Evolutionary conservation across 2,113 vertebrate genomes (phyloP).

Genomic region (Xenopus borealis): DNA sequence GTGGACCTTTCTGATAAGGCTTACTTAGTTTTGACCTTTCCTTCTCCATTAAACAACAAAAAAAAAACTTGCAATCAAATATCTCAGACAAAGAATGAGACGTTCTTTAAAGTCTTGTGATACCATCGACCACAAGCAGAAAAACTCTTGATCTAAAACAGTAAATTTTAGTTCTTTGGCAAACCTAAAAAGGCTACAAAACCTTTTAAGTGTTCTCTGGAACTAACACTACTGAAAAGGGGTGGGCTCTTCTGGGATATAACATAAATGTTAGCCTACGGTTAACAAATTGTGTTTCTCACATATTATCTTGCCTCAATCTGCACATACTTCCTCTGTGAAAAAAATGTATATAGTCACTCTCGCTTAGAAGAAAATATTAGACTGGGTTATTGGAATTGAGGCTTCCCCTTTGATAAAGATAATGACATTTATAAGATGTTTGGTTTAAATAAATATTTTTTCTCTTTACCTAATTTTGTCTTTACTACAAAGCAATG

Average conservation of each 20-base stretch:
- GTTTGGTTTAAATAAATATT: no score
- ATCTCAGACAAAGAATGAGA: neutral
- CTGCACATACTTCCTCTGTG: constrained; percentile 37
- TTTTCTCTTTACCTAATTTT: neutral
- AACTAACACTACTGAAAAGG: neutral
- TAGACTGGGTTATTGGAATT: neutral
- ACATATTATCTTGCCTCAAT: constrained; percentile 37
- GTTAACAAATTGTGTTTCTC: constrained; percentile 38
- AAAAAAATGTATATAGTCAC: neutral
- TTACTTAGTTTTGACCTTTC: no score
- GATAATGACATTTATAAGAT: neutral
- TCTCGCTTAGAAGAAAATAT: constrained; percentile 17
- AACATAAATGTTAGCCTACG: constrained; percentile 23
- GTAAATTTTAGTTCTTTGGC: neutral
- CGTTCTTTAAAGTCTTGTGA: neutral
- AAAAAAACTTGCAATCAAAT: neutral
- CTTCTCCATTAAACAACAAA: neutral
- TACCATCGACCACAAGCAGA: neutral
- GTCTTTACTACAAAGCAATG: neutral
- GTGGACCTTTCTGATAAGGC: no score
- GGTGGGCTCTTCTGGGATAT: constrained; percentile 17
- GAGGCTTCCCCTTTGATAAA: neutral
- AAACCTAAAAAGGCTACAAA: neutral
- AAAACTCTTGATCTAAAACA: neutral
- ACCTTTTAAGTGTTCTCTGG: neutral